phyloP scores from a whole-genome alignment of 2,797 vertebrate species.

The Aulostomus chinensis region DNA sequence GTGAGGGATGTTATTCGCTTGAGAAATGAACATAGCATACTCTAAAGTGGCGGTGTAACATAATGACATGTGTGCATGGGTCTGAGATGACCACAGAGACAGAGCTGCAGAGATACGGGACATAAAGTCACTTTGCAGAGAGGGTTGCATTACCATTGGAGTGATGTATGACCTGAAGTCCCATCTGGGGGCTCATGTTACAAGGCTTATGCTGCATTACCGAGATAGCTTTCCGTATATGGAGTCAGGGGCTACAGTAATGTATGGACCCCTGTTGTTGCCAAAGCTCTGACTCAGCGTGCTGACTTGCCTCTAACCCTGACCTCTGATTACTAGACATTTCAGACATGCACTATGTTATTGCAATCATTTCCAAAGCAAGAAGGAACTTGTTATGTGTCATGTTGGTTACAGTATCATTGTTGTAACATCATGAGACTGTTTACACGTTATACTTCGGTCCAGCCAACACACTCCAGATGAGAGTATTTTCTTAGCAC shows the following conservation, averaged over 20 bases:
- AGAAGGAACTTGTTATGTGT: slow-evolving; percentile 46
- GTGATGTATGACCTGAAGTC: slow-evolving; percentile 78
- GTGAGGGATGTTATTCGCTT: slow-evolving; percentile 38
- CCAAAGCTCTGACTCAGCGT: slow-evolving; percentile 77
- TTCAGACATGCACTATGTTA: slow-evolving; percentile 54
- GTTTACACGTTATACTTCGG: slow-evolving; percentile 25
- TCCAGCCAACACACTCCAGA: no score
- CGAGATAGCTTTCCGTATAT: slow-evolving; percentile 70
- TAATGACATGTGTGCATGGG: slow-evolving; percentile 67
- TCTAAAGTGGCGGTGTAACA: slow-evolving; percentile 61
- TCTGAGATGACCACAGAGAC: slow-evolving; percentile 60
- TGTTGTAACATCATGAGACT: slow-evolving; percentile 30
- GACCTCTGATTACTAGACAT: slow-evolving; percentile 69
- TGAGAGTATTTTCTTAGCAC: slow-evolving; percentile 5
- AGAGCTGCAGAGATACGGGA: slow-evolving; percentile 65
- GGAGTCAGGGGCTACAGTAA: slow-evolving; percentile 74
- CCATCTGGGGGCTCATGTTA: slow-evolving; percentile 78
- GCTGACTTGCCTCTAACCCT: slow-evolving; percentile 55
- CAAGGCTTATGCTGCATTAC: slow-evolving; percentile 73
- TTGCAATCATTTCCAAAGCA: slow-evolving; percentile 43
- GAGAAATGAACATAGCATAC: slow-evolving; percentile 47
- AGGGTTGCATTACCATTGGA: slow-evolving; percentile 69
- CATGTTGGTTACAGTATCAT: slow-evolving; percentile 44
- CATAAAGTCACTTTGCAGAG: slow-evolving; percentile 72
- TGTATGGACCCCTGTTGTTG: slow-evolving; percentile 72